Percentiles rank a stretch among this genome's conserved stretches.
phyloP scores from a whole-genome alignment of 2,888 invertebrate genomes.

The Spialia ferax region DNA sequence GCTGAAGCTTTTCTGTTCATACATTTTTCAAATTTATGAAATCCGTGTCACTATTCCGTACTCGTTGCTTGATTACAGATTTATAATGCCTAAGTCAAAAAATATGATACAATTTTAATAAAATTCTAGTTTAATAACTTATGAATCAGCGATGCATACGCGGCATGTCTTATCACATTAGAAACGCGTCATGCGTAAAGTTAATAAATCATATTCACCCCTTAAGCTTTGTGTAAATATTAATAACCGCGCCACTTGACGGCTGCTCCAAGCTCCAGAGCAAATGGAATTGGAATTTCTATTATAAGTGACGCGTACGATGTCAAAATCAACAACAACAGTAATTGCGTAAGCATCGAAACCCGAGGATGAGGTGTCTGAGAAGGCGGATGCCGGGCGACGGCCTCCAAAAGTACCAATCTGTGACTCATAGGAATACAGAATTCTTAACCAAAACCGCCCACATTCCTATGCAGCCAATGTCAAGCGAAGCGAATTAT shows the following conservation, averaged over 20 bases:
- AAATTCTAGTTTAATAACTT: background rate
- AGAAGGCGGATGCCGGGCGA: constrained; percentile 66
- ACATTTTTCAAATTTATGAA: too few relatives aligned
- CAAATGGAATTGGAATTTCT: constrained; percentile 6
- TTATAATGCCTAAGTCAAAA: too few relatives aligned
- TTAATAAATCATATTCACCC: constrained; percentile 8
- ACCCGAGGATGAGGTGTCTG: constrained; percentile 44
- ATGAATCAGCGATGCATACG: background rate
- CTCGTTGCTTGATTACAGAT: too few relatives aligned
- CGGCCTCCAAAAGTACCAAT: constrained; percentile 67
- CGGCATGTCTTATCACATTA: constrained; percentile 1
- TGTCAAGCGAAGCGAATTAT: constrained; percentile 32
- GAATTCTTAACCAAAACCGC: constrained; percentile 47
- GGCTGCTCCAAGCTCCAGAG: background rate
- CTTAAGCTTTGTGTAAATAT: constrained; percentile 29
- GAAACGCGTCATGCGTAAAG: constrained; percentile 3
- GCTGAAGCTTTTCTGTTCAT: too few relatives aligned
- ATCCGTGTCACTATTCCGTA: too few relatives aligned
- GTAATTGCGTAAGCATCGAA: constrained; percentile 35
- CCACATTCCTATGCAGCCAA: constrained; percentile 37
- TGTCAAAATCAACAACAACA: constrained; percentile 44
- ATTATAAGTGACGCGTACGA: constrained; percentile 16
- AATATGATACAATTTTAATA: too few relatives aligned
- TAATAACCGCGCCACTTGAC: constrained; percentile 8
- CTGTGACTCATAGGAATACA: constrained; percentile 63